A percentile compares a stretch with the other conserved stretches of the same genome.
phyloP scores from a whole-genome alignment of 2,888 invertebrate species.

The Leptarthrus brevirostris region DNA sequence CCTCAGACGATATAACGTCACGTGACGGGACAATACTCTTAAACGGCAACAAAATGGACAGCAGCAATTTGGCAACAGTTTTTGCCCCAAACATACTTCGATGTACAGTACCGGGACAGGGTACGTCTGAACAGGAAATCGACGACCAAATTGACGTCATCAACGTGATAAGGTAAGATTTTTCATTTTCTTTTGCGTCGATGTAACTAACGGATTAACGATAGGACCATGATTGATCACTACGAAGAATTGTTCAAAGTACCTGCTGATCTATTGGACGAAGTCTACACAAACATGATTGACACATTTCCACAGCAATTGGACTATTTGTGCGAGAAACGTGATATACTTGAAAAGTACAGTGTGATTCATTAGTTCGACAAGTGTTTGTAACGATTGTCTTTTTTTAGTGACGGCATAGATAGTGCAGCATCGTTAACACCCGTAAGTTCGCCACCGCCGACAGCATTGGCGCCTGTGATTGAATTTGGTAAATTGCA shows the following conservation, averaged over 20 bases:
- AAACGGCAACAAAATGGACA: constrained; percentile 92
- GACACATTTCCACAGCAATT: constrained; percentile 86
- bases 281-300: constrained; percentile 86
- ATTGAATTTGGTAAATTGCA: neutral
- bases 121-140: constrained; percentile 61
- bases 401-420: constrained; percentile 54
- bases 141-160: constrained; percentile 89
- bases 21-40: constrained; percentile 59
- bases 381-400: too few species aligned
- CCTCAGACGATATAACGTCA: constrained; percentile 60
- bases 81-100: constrained; percentile 95
- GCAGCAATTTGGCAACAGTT: constrained; percentile 89
- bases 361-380: too few species aligned
- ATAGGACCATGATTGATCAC: constrained; percentile 77
- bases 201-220: too few species aligned
- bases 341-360: constrained; percentile 55
- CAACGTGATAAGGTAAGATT: constrained; percentile 78
- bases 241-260: constrained; percentile 79
- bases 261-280: constrained; percentile 84
- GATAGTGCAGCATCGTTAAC: constrained; percentile 55
- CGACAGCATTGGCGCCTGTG: constrained; percentile 18
- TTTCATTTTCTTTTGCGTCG: neutral
- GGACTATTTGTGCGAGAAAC: constrained; percentile 71
- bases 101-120: constrained; percentile 67
- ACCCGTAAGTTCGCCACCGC: constrained; percentile 55